Percentiles rank a stretch among this genome's conserved stretches.
These are phyloP conservation scores for Malthinus flaveolus DNA, from an alignment of 2,888 invertebrate genomes.

Conservation along the genomic window DNA sequence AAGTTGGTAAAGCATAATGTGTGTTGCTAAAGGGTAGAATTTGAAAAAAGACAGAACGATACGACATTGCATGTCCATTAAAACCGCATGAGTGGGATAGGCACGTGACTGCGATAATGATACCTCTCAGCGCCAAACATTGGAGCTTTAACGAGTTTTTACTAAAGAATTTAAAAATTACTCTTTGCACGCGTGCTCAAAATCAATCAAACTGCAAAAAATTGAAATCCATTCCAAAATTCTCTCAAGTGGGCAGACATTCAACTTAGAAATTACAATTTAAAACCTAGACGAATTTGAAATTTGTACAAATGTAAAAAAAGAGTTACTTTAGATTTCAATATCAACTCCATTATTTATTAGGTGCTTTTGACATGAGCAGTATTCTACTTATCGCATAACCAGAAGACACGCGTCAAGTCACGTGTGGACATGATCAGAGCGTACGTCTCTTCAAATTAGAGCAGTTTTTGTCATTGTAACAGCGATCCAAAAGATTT, in stretches of 20 bases:
- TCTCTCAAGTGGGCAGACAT: no score
- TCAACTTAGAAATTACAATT: no score
- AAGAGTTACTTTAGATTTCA: not conserved
- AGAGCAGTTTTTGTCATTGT: constrained; percentile 33
- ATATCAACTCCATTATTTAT: not conserved
- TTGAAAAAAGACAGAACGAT: no score
- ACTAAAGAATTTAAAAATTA: not conserved
- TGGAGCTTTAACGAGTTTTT: constrained; percentile 8
- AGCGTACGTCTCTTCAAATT: constrained; percentile 29
- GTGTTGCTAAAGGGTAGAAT: no score
- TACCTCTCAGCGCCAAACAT: constrained; percentile 26
- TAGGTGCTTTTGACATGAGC: constrained; percentile 11
- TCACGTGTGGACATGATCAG: constrained; percentile 28
- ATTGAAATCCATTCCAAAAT: no score
- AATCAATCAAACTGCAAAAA: not conserved
- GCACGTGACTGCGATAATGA: constrained; percentile 38
- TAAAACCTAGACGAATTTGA: no score
- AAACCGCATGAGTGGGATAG: constrained; percentile 36
- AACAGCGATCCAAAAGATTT: constrained; percentile 15
- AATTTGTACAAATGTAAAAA: no score
- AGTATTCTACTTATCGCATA: constrained; percentile 13
- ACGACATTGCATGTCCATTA: constrained; percentile 31
- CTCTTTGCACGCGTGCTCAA: not conserved
- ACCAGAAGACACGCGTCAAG: constrained; percentile 28
- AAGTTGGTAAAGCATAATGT: no score